Percentiles rank a stretch among this genome's conserved stretches.
phyloP scores from a whole-genome alignment of 2,888 invertebrate species.

The Icerya purchasi region DNA sequence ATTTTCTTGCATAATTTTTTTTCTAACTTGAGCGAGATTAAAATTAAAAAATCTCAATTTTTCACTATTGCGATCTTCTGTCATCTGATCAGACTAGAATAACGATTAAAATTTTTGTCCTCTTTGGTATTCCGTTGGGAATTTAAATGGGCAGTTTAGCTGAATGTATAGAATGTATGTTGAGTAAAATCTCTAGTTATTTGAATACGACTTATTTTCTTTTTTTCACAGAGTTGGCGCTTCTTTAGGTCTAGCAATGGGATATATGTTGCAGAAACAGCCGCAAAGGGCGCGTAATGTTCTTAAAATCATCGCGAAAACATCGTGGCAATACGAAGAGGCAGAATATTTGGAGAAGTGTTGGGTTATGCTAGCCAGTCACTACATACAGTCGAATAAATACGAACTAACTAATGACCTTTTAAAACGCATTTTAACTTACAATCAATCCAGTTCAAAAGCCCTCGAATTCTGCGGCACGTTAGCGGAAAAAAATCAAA shows the following conservation, averaged over 20 bases:
- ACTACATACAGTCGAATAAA: slow-evolving; percentile 62
- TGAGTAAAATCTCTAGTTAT: no score
- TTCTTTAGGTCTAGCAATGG: slow-evolving; percentile 19
- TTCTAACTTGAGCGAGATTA: no score
- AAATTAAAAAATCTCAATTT: no score
- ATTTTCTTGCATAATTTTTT: no score
- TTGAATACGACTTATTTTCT: no score
- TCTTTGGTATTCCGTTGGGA: no score
- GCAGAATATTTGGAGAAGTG: slow-evolving; percentile 88
- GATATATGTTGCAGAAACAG: slow-evolving; percentile 50
- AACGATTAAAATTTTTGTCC: no score
- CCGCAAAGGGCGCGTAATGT: slow-evolving; percentile 78
- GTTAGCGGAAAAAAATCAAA: slow-evolving; percentile 78
- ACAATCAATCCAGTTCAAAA: slow-evolving; percentile 70
- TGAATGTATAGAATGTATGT: no score
- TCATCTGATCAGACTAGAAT: no score
- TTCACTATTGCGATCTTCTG: no score
- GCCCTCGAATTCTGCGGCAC: slow-evolving; percentile 75
- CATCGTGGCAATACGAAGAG: slow-evolving; percentile 81
- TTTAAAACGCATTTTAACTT: slow-evolving; percentile 49
- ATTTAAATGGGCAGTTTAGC: no score
- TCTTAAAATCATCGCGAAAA: slow-evolving; percentile 66
- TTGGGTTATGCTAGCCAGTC: slow-evolving; percentile 84
- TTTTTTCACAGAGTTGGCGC: slow-evolving; percentile 19
- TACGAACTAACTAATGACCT: slow-evolving; percentile 68